phyloP scores from a whole-genome alignment of 2,888 invertebrate species.

The Agelastica alni region DNA sequence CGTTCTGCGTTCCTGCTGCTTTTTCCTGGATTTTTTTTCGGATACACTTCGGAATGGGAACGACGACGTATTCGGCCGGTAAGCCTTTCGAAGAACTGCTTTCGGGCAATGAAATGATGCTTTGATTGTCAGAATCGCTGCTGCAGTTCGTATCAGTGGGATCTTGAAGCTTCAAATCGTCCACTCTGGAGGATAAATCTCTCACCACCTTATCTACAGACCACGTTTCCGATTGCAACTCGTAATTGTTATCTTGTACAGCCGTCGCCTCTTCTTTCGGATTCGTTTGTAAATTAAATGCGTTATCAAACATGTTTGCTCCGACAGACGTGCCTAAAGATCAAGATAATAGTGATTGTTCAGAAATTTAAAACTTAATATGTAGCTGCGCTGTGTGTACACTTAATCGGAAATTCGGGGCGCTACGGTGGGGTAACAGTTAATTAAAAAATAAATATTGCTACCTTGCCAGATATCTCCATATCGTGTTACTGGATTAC shows the following conservation, averaged over 20 bases:
- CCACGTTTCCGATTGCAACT: conserved; percentile 8
- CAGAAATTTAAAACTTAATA: too few species aligned
- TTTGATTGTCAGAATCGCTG: conserved; percentile 51
- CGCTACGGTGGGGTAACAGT: too few species aligned
- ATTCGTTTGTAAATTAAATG: conserved; percentile 11
- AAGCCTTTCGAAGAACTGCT: conserved; percentile 41
- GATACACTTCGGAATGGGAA: conserved; percentile 44
- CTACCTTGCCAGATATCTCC: conserved; percentile 20
- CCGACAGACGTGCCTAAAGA: background rate
- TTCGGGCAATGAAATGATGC: conserved; percentile 44
- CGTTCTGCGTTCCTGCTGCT: background rate
- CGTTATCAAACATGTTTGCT: background rate
- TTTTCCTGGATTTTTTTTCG: too few species aligned
- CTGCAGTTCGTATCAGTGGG: conserved; percentile 38
- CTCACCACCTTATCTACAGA: conserved; percentile 22
- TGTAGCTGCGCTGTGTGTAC: too few species aligned
- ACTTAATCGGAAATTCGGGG: too few species aligned
- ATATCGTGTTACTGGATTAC: conserved; percentile 14
- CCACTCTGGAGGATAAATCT: conserved; percentile 25
- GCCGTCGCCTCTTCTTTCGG: conserved; percentile 1
- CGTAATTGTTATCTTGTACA: background rate
- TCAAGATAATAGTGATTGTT: too few species aligned
- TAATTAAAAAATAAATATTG: background rate
- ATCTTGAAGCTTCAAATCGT: conserved; percentile 30
- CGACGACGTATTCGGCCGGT: conserved; percentile 48